These are phyloP conservation scores for Tetropium fuscum DNA, from an alignment of 2,888 invertebrate genomes.

Conservation along the genomic window DNA sequence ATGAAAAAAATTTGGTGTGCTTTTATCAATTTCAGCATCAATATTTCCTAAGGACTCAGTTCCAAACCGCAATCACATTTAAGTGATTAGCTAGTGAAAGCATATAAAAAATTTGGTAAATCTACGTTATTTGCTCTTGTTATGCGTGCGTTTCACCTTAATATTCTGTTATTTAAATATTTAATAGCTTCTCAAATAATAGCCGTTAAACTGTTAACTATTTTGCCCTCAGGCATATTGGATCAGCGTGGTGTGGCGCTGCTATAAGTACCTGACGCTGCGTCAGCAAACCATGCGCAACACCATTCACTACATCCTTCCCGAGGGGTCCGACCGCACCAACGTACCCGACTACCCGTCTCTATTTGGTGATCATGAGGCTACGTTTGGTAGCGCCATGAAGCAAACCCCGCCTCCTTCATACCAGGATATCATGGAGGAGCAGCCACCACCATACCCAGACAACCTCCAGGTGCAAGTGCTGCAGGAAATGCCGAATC, in stretches of 20 bases:
- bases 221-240: constrained; percentile 74
- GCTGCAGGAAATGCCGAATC: constrained; percentile 31
- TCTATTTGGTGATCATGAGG: constrained; percentile 77
- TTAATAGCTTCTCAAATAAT: too few species aligned
- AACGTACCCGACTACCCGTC: constrained; percentile 75
- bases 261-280: constrained; percentile 86
- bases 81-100: too few species aligned
- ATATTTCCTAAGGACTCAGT: too few species aligned
- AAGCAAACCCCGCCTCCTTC: constrained; percentile 81
- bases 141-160: too few species aligned
- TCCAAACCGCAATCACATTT: too few species aligned
- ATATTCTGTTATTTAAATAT: too few species aligned
- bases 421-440: constrained; percentile 69
- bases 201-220: too few species aligned
- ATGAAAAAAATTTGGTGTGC: too few species aligned
- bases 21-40: too few species aligned
- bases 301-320: constrained; percentile 76
- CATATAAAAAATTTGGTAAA: too few species aligned
- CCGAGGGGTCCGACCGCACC: constrained; percentile 61
- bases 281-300: constrained; percentile 77
- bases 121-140: too few species aligned
- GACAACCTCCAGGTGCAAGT: constrained; percentile 22
- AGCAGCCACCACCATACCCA: constrained; percentile 61
- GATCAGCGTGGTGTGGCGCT: constrained; percentile 86
- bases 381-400: constrained; percentile 69